Conservation (phyloP, 2,797 vertebrate species). For the Vultur gryphus region DNA sequence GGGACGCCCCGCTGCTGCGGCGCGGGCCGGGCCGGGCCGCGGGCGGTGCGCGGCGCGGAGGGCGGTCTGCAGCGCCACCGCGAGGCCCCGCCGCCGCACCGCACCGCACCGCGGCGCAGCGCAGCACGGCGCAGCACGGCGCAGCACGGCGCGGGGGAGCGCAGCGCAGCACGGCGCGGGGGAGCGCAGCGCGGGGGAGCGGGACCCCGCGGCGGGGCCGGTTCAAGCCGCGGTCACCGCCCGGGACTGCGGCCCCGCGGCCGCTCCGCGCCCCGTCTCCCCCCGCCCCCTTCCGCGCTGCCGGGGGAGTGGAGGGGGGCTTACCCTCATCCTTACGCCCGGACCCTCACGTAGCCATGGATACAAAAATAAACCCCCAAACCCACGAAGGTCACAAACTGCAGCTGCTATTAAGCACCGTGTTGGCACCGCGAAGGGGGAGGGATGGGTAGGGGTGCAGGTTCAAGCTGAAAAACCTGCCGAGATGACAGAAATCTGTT, state of each 20-base stretch:
- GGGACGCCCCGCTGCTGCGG: neutral
- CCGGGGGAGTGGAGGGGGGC: neutral
- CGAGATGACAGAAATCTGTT: neutral
- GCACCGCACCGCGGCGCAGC: neutral
- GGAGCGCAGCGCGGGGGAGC: neutral
- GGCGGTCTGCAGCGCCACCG: neutral
- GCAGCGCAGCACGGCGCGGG: neutral
- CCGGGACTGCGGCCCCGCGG: neutral
- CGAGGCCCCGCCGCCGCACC: neutral
- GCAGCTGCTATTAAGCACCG: neutral
- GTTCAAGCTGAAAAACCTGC: neutral
- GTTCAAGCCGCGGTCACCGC: neutral
- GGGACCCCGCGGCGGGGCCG: neutral
- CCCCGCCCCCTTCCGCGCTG: neutral
- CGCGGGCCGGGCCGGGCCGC: neutral
- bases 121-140: no score
- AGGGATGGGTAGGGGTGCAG: neutral
- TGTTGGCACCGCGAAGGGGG: neutral
- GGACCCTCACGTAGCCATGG: slow-evolving; percentile 54
- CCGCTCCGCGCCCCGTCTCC: neutral
- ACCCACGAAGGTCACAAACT: slow-evolving; percentile 32
- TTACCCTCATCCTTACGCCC: neutral
- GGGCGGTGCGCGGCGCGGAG: neutral
- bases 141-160: neutral
- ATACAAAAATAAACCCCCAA: neutral